A percentile compares a stretch with the other conserved stretches of the same genome.
Evolutionary conservation across 2,888 invertebrate species (phyloP).

Genomic region (Pandemis cinnamomeana): DNA sequence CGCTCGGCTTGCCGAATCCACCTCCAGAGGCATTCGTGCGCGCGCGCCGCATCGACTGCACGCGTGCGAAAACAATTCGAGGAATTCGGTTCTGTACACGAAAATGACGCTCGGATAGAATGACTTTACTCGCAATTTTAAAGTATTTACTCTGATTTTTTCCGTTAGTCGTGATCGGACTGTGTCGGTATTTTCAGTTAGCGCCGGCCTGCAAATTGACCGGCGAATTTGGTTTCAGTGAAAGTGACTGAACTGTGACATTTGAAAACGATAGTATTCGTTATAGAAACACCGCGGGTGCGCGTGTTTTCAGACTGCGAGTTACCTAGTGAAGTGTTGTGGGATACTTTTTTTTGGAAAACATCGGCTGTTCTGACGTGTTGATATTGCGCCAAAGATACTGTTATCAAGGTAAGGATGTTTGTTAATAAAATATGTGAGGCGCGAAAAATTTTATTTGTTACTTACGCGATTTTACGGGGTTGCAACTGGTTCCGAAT

Average conservation of each 20-base stretch:
- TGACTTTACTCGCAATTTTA: constrained; percentile 6
- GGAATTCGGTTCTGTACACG: constrained; percentile 55
- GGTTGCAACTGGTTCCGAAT: constrained; percentile 44
- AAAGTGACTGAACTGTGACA: constrained; percentile 79
- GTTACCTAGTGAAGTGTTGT: constrained; percentile 77
- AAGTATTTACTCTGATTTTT: constrained; percentile 39
- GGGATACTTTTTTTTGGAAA: constrained; percentile 63
- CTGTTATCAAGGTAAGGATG: constrained; percentile 63
- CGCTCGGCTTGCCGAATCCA: constrained; percentile 72
- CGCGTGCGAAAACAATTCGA: constrained; percentile 57
- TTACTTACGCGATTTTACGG: constrained; percentile 45
- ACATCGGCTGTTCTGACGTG: constrained; percentile 48
- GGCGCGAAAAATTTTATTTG: constrained; percentile 39
- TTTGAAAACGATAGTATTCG: constrained; percentile 70
- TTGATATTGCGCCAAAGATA: constrained; percentile 73
- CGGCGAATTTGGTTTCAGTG: constrained; percentile 65
- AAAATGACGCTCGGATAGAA: constrained; percentile 57
- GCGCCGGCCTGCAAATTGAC: constrained; percentile 61
- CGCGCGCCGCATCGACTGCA: constrained; percentile 75
- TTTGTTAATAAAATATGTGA: not conserved
- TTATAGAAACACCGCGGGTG: constrained; percentile 63
- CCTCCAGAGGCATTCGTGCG: constrained; percentile 82
- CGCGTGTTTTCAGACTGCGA: constrained; percentile 53
- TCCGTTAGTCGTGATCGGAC: constrained; percentile 48
- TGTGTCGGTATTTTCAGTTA: constrained; percentile 78